These are phyloP conservation scores for Tiliqua scincoides DNA, from an alignment of 2,113 vertebrate genomes.

Conservation along the genomic window DNA sequence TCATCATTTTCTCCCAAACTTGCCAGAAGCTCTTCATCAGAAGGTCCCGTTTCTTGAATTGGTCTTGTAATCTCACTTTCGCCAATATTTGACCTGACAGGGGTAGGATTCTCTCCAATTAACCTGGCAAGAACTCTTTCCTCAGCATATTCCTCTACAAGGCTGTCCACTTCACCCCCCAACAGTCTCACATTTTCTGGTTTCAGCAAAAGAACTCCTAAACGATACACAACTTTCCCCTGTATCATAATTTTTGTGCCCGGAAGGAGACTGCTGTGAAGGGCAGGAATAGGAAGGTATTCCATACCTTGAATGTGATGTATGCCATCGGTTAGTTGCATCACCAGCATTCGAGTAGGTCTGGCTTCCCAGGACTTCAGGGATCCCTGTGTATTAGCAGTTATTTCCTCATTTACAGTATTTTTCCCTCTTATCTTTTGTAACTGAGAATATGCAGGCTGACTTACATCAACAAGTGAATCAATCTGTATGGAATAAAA, in stretches of 20 bases:
- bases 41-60: slow-evolving; percentile 70
- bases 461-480: slow-evolving; percentile 91
- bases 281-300: slow-evolving; percentile 84
- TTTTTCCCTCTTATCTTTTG: slow-evolving; percentile 86
- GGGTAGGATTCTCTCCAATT: slow-evolving; percentile 77
- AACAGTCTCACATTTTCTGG: slow-evolving; percentile 89
- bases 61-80: slow-evolving; percentile 44
- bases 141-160: slow-evolving; percentile 80
- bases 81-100: slow-evolving; percentile 49
- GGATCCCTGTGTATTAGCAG: slow-evolving; percentile 81
- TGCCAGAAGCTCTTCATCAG: slow-evolving; percentile 89
- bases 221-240: slow-evolving; percentile 85
- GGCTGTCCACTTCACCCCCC: slow-evolving; percentile 91
- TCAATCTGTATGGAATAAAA: slow-evolving; percentile 92
- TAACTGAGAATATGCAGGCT: slow-evolving; percentile 90
- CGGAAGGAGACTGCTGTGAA: slow-evolving; percentile 76
- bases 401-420: slow-evolving; percentile 87
- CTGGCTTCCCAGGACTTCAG: slow-evolving; percentile 90
- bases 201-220: slow-evolving; percentile 91
- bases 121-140: slow-evolving; percentile 84
- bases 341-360: slow-evolving; percentile 88
- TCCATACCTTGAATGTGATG: slow-evolving; percentile 93
- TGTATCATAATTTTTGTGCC: slow-evolving; percentile 91
- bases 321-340: slow-evolving; percentile 94
- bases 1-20: slow-evolving; percentile 81